phyloP scores from a whole-genome alignment of 1,140 invertebrate species.

The Nasonia longicornis region DNA sequence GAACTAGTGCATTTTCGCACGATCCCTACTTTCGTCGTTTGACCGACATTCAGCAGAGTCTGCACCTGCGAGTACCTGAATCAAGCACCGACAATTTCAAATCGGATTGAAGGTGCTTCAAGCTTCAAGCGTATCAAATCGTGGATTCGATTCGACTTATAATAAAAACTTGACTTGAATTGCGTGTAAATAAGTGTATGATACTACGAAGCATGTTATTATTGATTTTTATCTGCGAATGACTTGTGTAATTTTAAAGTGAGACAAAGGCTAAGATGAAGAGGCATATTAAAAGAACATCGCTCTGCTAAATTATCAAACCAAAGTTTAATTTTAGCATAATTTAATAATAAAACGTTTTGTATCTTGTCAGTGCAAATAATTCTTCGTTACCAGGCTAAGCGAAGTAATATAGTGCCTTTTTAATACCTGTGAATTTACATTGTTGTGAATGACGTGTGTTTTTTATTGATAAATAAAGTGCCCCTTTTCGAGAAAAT shows the following conservation, averaged over 20 bases:
- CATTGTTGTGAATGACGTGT: conserved; percentile 23
- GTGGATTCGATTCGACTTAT: conserved; percentile 4
- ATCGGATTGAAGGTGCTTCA: conserved; percentile 5
- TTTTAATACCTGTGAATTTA: conserved; percentile 39
- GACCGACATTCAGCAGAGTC: conserved; percentile 22
- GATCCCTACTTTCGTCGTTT: conserved; percentile 19
- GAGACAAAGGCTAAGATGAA: background rate
- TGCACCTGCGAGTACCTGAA: conserved; percentile 42
- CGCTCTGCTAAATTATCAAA: conserved; percentile 22
- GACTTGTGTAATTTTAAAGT: conserved; percentile 7
- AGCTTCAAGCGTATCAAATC: background rate
- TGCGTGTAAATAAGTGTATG: conserved; percentile 38
- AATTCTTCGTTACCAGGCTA: conserved; percentile 14
- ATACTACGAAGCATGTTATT: conserved; percentile 16
- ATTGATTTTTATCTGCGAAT: conserved; percentile 22
- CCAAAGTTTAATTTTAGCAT: conserved; percentile 42
- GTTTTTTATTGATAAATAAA: conserved; percentile 42
- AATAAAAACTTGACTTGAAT: conserved; percentile 1
- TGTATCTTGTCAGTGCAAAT: background rate
- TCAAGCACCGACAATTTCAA: conserved; percentile 11
- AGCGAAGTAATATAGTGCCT: conserved; percentile 36
- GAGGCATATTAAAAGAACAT: background rate
- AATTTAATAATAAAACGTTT: conserved; percentile 18
- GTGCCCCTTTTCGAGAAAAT: conserved; percentile 15
- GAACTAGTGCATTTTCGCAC: conserved; percentile 15